Percentiles rank a stretch among this genome's conserved stretches.
These are phyloP conservation scores for Amphibalanus amphitrite DNA, from an alignment of 1,140 invertebrate species.

Conservation along the genomic window DNA sequence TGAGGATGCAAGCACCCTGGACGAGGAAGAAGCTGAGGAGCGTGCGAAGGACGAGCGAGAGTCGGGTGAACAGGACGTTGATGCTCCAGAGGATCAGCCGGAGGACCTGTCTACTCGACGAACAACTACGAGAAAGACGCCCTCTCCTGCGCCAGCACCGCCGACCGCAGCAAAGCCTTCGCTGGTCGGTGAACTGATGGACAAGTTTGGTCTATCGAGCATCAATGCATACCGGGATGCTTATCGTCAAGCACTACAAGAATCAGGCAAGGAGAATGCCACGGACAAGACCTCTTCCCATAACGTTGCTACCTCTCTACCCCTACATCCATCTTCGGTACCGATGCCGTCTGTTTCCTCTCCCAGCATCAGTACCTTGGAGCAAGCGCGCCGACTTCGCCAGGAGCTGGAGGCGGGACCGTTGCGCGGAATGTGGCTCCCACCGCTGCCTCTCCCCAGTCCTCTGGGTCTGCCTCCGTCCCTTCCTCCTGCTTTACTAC, in stretches of 20 bases:
- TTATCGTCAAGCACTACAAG: slow-evolving; percentile 81
- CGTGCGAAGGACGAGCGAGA: slow-evolving; percentile 15
- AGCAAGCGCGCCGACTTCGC: slow-evolving; percentile 39
- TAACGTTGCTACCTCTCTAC: no score
- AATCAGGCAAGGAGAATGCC: slow-evolving; percentile 33
- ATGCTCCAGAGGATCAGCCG: no score
- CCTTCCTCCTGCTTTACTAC: no score
- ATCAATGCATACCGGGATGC: slow-evolving; percentile 91
- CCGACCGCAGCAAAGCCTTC: slow-evolving; percentile 26
- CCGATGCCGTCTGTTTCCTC: no score
- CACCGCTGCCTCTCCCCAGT: slow-evolving; percentile 31
- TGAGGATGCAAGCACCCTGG: slow-evolving; percentile 23
- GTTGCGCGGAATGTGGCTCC: slow-evolving; percentile 15
- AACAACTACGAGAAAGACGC: slow-evolving; percentile 28
- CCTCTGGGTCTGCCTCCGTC: slow-evolving; percentile 30
- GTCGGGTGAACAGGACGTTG: slow-evolving; percentile 22
- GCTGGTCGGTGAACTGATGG: slow-evolving; percentile 79
- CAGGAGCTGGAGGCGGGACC: slow-evolving; percentile 49
- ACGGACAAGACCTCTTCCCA: no score
- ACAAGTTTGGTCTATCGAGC: no score
- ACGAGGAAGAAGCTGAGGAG: slow-evolving; percentile 21
- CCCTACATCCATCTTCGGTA: no score
- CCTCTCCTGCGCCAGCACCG: no score
- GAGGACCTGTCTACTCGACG: slow-evolving; percentile 24
- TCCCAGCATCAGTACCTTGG: no score